These are phyloP conservation scores for Saccostrea cuccullata DNA, from an alignment of 1,140 invertebrate species.

Conservation along the genomic window DNA sequence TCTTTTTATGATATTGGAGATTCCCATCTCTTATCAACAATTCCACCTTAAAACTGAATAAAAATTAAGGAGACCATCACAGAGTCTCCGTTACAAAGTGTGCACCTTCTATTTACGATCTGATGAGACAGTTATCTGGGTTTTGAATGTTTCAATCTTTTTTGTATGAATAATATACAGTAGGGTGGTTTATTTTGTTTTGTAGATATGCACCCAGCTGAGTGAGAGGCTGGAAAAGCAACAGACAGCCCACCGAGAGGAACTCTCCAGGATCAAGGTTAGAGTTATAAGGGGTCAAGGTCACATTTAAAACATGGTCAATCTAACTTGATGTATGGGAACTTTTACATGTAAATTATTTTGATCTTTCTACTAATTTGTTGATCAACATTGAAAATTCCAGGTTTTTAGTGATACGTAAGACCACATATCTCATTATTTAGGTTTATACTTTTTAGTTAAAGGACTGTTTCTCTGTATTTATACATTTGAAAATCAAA, in stretches of 20 bases:
- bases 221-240: conserved; percentile 89
- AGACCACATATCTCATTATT: not conserved
- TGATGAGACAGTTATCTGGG: no score
- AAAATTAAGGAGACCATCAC: no score
- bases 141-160: no score
- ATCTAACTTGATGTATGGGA: not conserved
- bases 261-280: conserved; percentile 76
- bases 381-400: not conserved
- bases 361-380: not conserved
- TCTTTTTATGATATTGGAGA: no score
- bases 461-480: not conserved
- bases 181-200: not conserved
- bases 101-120: no score
- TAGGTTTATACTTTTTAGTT: not conserved
- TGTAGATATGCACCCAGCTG: conserved; percentile 87
- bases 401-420: conserved; percentile 1
- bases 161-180: no score
- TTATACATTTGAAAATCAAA: no score
- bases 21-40: no score
- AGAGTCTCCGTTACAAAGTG: no score
- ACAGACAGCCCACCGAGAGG: conserved; percentile 80
- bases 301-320: not conserved
- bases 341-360: not conserved
- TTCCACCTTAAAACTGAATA: no score
- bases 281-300: not conserved